Evolutionary conservation across 2,113 vertebrate species (phyloP).

Genomic region (Oncorhynchus keta): DNA sequence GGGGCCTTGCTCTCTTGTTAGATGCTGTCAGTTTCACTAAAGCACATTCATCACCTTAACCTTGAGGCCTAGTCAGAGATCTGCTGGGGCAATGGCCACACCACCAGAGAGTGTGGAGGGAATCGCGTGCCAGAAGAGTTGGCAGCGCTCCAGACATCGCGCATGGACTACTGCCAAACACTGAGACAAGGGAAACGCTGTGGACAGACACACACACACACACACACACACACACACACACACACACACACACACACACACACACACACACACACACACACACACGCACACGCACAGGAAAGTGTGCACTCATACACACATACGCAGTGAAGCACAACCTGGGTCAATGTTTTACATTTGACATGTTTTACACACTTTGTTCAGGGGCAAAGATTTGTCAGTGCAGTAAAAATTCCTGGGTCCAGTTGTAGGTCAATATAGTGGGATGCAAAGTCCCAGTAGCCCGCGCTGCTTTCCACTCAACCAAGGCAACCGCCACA

Average conservation of each 20-base stretch:
- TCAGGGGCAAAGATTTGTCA: slow-evolving; percentile 37
- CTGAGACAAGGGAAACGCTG: neutral
- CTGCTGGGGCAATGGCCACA: neutral
- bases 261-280: slow-evolving; percentile 2
- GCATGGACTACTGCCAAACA: slow-evolving; percentile 5
- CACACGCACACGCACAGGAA: neutral
- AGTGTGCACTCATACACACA: slow-evolving; percentile 5
- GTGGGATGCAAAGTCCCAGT: slow-evolving; percentile 30
- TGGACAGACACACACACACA: neutral
- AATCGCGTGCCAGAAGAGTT: neutral
- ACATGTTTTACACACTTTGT: too few species aligned
- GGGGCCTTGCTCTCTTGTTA: slow-evolving; percentile 2
- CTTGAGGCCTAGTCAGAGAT: neutral
- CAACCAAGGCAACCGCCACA: slow-evolving; percentile 20
- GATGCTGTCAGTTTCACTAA: neutral
- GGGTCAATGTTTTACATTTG: slow-evolving; percentile 12
- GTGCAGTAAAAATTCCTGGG: slow-evolving; percentile 60
- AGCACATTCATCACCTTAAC: slow-evolving; percentile 5
- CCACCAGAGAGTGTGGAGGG: slow-evolving; percentile 3
- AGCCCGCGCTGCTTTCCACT: slow-evolving; percentile 47
- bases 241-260: neutral
- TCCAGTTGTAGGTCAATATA: slow-evolving; percentile 63
- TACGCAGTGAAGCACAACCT: slow-evolving; percentile 3
- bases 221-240: slow-evolving; percentile 6
- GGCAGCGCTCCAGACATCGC: neutral